A percentile compares a stretch with the other conserved stretches of the same genome.
Conservation (phyloP, 2,797 vertebrate genomes). For the Gambusia yucatana region DNA sequence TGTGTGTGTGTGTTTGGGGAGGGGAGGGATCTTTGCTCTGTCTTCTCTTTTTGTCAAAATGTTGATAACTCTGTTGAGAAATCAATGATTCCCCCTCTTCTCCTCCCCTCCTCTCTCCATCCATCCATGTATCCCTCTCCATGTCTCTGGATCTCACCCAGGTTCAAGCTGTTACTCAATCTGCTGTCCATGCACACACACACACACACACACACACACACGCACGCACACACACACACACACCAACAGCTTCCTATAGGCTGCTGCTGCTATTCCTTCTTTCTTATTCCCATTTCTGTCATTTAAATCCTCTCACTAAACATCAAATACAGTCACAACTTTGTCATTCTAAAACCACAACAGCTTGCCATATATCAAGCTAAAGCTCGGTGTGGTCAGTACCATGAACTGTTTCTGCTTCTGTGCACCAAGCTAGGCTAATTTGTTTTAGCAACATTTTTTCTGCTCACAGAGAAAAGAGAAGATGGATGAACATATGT, state of each 20-base stretch:
- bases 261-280: constrained; percentile 38
- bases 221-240: constrained; percentile 43
- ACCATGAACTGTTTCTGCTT: neutral
- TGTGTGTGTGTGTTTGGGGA: constrained; percentile 22
- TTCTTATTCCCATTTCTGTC: constrained; percentile 9
- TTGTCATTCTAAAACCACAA: neutral
- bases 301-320: neutral
- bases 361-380: neutral
- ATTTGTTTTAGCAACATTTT: neutral
- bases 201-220: constrained; percentile 36
- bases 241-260: constrained; percentile 23
- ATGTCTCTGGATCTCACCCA: constrained; percentile 72
- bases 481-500: neutral
- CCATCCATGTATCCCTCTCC: constrained; percentile 72
- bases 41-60: constrained; percentile 71
- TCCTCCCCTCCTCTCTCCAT: constrained; percentile 46
- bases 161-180: constrained; percentile 82
- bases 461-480: neutral
- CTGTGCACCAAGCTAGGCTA: no score
- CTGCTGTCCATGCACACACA: constrained; percentile 64
- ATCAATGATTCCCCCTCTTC: constrained; percentile 61
- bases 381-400: neutral
- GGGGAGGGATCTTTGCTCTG: constrained; percentile 46
- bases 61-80: constrained; percentile 79
- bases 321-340: neutral